Evolutionary conservation across 2,797 vertebrate genomes (phyloP), one percentile per base, ranked within the genome.

Genomic region (Prionace glauca): DNA sequence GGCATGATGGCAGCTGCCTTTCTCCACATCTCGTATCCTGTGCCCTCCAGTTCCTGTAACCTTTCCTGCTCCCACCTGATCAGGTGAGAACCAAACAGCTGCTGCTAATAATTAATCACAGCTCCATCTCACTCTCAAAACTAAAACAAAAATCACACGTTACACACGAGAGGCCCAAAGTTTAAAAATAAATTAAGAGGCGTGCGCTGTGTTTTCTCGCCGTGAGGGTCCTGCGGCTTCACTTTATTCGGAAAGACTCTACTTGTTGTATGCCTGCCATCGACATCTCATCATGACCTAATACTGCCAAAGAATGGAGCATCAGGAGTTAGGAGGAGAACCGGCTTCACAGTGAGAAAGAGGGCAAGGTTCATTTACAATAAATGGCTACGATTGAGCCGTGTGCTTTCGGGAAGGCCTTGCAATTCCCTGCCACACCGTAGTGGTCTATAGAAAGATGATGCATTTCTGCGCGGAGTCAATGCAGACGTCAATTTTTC

Each of bases 71-170:
- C 87, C 87, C 29, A 12, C 32, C 56, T n/a, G 56, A 32, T 62
- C 87, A 62, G 16, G 87, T 65, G 87, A 62, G 16, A 62, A 45
- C 20, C 36, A 84, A 84, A 62, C 56, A 90, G 87, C 87, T 90
- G 87, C 87, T 90, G 56, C 29, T 60, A 65, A n/a, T 62, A 65
- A 90, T 90, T 62, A 90, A 90, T 90, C 87, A 90, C 60, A 7
- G 14, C 87, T 90, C 87, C 5, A 32, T 26, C 87, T 20, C 81
- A 2, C 81, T 7, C 81, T 45, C 81, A 41, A 90, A 90, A 90
- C 18, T 90, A 90, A 60, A 90, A 65, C 32, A 62, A 90, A 90
- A 62, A 65, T 62, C 87, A n/a, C 56, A 87, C 10, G 14, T 90
- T 62, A n/a, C 29, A 90, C 62, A 62, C 12, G 60, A 62, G 56